Evolutionary conservation across 2,888 invertebrate genomes (phyloP).

Genomic region (Hermaeophaga mercurialis): DNA sequence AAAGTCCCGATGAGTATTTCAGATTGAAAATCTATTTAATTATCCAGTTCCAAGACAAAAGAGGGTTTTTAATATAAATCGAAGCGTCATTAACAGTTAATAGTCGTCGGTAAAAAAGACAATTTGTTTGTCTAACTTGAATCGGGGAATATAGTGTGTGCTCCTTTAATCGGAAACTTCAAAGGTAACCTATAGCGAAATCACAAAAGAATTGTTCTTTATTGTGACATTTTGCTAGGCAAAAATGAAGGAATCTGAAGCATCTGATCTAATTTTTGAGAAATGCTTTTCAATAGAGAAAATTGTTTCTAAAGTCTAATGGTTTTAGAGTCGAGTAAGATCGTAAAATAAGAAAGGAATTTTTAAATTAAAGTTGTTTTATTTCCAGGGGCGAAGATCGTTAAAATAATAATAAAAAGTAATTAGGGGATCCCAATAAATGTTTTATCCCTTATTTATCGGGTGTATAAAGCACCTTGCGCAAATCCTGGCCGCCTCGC

Average conservation of each 20-base stretch:
- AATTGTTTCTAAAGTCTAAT: no score
- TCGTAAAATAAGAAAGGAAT: no score
- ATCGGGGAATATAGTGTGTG: no score
- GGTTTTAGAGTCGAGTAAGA: no score
- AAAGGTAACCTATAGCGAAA: no score
- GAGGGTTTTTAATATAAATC: constrained; percentile 54
- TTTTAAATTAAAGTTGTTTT: constrained; percentile 10
- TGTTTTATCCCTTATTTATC: constrained; percentile 23
- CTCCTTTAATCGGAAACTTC: neutral
- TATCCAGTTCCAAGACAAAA: constrained; percentile 30
- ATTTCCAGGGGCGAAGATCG: no score
- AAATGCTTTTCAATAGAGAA: no score
- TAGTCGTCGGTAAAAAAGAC: constrained; percentile 11
- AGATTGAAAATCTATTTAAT: constrained; percentile 37
- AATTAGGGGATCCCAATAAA: constrained; percentile 23
- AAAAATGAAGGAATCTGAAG: no score
- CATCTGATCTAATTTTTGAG: no score
- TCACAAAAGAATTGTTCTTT: no score
- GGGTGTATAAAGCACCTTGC: constrained; percentile 20
- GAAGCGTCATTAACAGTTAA: constrained; percentile 53
- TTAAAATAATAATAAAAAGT: constrained; percentile 22
- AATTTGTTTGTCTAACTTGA: neutral
- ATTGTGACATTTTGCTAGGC: no score
- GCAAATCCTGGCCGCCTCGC: constrained; percentile 17
- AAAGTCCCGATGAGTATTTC: constrained; percentile 39